Evolutionary conservation across 2,113 vertebrate genomes (phyloP), one percentile per base, ranked within the genome.

Genomic region (Paratilapia polleni): DNA sequence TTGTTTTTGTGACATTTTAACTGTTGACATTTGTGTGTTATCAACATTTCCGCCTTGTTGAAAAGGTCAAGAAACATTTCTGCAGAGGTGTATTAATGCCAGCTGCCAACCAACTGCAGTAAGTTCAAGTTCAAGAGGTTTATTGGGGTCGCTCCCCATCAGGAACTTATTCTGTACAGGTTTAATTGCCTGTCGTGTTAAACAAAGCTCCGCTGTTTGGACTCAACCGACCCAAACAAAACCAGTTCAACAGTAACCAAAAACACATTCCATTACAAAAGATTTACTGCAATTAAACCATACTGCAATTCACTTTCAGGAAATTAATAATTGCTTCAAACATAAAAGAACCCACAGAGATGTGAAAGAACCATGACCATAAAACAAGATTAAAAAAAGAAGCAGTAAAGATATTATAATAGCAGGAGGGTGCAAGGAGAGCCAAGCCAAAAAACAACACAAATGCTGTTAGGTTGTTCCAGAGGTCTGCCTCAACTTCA

Each of bases 401-500:
- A 64, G 28, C 63, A 78, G 62, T 68, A 24, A 60, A 78, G 68
- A 74, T 36, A 43, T 63, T 3, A 58, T 28, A 68, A 56, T 19
- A 52, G 66, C 49, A 57, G 9, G 62, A 89, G 68, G 88, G 58
- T 77, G 64, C 86, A 91, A 87, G 38, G 26, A 86, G 68, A 92
- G 66, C 82, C 56, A 58, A 89, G 61, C 56, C 82, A 58, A 64
- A 52, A 78, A 84, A 88, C 85, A 88, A 82, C 1, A 24, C 49
- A 77, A 64, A 57, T 28, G 31, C 36, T 75, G 10, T 22, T 47
- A 77, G 43, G 26, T 15, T 36, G 38, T 82, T 91, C 36, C 24
- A 20, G 43, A 70, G 43, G 41, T 49, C 24, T 70, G 10, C 0
- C 43, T 70, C 26, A 20, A 80, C 5, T 2, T 52, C 7, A 28